Evolutionary conservation across 2,888 invertebrate species (phyloP).

Genomic region (Agrotis clavis): DNA sequence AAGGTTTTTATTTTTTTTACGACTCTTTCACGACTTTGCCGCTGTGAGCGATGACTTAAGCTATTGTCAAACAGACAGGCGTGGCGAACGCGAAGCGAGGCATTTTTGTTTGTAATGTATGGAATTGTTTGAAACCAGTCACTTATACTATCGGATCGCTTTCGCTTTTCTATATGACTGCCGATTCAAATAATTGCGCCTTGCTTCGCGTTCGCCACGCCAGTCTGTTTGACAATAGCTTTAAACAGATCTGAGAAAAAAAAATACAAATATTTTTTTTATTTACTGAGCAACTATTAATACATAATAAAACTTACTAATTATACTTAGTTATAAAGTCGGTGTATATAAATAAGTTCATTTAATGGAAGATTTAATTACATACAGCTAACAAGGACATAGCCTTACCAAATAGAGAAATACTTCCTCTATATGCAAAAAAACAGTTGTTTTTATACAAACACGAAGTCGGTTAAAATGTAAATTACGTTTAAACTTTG

Average conservation of each 20-base stretch:
- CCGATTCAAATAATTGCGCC: too few relatives aligned
- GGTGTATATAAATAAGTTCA: conserved; percentile 16
- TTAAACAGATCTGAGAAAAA: not conserved
- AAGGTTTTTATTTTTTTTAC: too few relatives aligned
- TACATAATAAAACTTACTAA: not conserved
- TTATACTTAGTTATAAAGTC: not conserved
- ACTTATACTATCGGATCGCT: too few relatives aligned
- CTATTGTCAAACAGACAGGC: too few relatives aligned
- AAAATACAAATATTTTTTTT: not conserved
- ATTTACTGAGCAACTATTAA: too few relatives aligned
- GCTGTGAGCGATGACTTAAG: too few relatives aligned
- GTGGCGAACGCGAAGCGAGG: too few relatives aligned
- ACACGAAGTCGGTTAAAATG: not conserved
- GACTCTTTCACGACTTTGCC: too few relatives aligned
- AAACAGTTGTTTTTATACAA: conserved; percentile 6
- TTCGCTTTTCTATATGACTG: too few relatives aligned
- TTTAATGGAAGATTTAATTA: conserved; percentile 27
- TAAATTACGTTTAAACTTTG: not conserved
- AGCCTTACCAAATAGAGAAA: conserved; percentile 11
- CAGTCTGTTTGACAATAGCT: not conserved
- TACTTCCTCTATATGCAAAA: conserved; percentile 29
- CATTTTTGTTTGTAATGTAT: too few relatives aligned
- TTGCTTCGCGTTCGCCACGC: too few relatives aligned
- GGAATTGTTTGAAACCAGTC: too few relatives aligned
- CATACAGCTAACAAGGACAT: conserved; percentile 26